A percentile compares a stretch with the other conserved stretches of the same genome.
These are phyloP conservation scores for Didymodactylos carnosus DNA, from an alignment of 2,888 invertebrate species.

Conservation along the genomic window DNA sequence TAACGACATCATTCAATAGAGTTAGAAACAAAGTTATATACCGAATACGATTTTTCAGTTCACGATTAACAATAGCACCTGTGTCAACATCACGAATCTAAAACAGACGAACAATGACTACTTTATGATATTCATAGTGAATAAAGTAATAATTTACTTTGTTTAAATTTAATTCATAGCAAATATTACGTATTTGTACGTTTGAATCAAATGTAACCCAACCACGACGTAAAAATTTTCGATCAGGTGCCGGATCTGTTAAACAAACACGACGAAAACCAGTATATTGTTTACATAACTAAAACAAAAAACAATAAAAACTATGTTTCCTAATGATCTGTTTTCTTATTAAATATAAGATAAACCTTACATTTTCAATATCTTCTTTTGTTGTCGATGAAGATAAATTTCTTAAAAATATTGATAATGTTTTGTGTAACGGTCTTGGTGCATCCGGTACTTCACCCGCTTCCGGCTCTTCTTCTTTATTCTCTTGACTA, in stretches of 20 bases:
- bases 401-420: slow-evolving; percentile 81
- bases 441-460: slow-evolving; percentile 28
- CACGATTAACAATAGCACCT: slow-evolving; percentile 85
- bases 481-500: neutral
- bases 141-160: slow-evolving; percentile 41
- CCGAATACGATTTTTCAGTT: slow-evolving; percentile 74
- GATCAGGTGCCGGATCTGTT: slow-evolving; percentile 85
- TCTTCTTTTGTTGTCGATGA: slow-evolving; percentile 87
- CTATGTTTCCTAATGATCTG: neutral
- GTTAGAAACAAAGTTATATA: too few relatives aligned
- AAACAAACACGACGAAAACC: slow-evolving; percentile 85
- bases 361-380: slow-evolving; percentile 61
- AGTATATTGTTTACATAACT: slow-evolving; percentile 70
- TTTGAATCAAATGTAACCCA: slow-evolving; percentile 93
- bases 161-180: slow-evolving; percentile 90
- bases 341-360: neutral
- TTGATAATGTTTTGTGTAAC: slow-evolving; percentile 82
- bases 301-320: slow-evolving; percentile 16
- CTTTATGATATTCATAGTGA: neutral
- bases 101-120: slow-evolving; percentile 4
- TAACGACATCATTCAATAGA: slow-evolving; percentile 71
- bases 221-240: slow-evolving; percentile 82
- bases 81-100: slow-evolving; percentile 70
- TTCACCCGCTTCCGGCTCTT: slow-evolving; percentile 19
- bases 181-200: slow-evolving; percentile 95